Evolutionary conservation across 2,113 vertebrate genomes (phyloP).

Genomic region (Theropithecus gelada): DNA sequence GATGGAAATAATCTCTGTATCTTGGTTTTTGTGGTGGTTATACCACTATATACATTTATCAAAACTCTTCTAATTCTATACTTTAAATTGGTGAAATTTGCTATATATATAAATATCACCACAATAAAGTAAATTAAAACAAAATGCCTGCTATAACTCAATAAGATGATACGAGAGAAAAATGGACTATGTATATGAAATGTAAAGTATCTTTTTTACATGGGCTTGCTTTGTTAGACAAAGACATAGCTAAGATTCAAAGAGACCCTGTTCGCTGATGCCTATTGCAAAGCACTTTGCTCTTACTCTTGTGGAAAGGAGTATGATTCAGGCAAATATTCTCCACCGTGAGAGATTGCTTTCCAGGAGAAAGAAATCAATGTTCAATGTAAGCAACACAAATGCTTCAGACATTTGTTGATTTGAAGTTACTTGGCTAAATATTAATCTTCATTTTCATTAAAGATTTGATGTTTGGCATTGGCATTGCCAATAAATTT

Average conservation of each 20-base stretch:
- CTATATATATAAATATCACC: neutral
- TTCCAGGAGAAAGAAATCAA: slow-evolving; percentile 67
- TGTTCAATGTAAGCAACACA: slow-evolving; percentile 65
- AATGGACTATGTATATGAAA: neutral
- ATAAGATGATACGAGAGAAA: neutral
- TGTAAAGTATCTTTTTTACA: neutral
- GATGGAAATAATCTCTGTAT: neutral
- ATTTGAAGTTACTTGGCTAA: slow-evolving; percentile 69
- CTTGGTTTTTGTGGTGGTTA: neutral
- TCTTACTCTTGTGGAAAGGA: slow-evolving; percentile 37
- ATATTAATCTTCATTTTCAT: slow-evolving; percentile 78
- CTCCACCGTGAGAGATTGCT: neutral
- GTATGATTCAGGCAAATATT: slow-evolving; percentile 34
- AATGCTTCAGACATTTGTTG: slow-evolving; percentile 68
- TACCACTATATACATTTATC: neutral
- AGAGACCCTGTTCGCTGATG: neutral
- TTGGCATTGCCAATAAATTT: slow-evolving; percentile 71
- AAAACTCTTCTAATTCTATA: neutral
- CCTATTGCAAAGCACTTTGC: slow-evolving; percentile 38
- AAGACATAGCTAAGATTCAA: neutral
- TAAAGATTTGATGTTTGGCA: slow-evolving; percentile 73
- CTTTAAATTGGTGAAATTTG: neutral
- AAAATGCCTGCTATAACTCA: neutral
- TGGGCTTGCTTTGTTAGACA: neutral
- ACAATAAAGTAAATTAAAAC: neutral